Base-by-base conservation (phyloP, 2,888 invertebrate genomes). In the Orthonychiurus folsomi region DNA sequence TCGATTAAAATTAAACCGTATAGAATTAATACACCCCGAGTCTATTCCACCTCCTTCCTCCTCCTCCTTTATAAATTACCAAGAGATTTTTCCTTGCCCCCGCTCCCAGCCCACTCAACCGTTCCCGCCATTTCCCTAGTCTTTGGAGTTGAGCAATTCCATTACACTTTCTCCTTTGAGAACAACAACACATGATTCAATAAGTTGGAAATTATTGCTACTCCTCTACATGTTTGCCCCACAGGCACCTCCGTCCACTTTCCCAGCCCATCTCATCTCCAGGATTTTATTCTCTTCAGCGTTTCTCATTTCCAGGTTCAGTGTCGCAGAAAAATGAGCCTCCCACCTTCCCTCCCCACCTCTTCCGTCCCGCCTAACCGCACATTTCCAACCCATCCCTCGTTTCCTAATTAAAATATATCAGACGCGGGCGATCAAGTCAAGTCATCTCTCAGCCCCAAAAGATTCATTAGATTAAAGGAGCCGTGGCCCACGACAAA, bases 1-100 rank as follows among this genome's bases (percentile, higher is more conserved):
- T 69, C 69, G 65, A 68, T 69, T 67, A 64, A 65, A 66, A 68
- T 69, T 69, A 66, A 37, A 69, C 69, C 66, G 63, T 66, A 66
- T 64, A 66, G 64, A 66, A 68, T 69, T 65, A 66, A 66, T 67
- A 9, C 37, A 9, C 37, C 15, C 5, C 37, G 37, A 15, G 15
- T 9, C 37, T 37, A 37, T 37, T 15, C 15, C 37, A 37, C 15
- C 37, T n/a, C n/a, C n/a, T n/a, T n/a, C n/a, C n/a, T n/a, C n/a
- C 67, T 65, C 61, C 50, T 61, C 60, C 56, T 61, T 61, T 56
- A 63, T 63, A 62, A 63, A 66, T 63, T 64, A 66, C 62, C 55
- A 58, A 59, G 63, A 66, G 60, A 61, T 61, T 66, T 61, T 64
- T 62, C 59, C n/a, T 56, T 27, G 15, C 27, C 18, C 28, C 47